These are phyloP conservation scores for Platalea minor DNA, from an alignment of 2,797 vertebrate species.

Conservation along the genomic window DNA sequence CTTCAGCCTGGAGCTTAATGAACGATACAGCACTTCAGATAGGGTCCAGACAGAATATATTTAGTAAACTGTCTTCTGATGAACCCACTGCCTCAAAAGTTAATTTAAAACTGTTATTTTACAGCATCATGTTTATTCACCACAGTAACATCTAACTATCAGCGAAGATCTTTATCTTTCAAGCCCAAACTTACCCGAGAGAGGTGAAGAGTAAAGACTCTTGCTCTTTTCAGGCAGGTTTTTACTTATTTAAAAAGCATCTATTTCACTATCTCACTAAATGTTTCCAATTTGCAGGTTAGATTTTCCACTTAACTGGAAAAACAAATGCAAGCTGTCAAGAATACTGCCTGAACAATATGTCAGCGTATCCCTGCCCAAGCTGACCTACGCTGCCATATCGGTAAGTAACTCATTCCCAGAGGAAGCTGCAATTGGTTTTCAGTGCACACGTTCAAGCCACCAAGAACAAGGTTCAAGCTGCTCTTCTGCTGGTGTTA, in stretches of 20 bases:
- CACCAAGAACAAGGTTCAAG: background rate
- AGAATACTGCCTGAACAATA: background rate
- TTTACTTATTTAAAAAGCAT: background rate
- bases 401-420: background rate
- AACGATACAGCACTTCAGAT: background rate
- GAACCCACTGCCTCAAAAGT: background rate
- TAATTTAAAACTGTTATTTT: background rate
- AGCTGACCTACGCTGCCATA: background rate
- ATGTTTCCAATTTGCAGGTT: background rate
- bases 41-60: background rate
- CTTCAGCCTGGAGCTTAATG: background rate
- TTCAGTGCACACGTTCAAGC: background rate
- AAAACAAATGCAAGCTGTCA: conserved; percentile 40
- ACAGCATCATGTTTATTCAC: background rate
- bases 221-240: background rate
- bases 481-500: background rate
- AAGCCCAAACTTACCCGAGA: background rate
- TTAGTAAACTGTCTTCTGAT: background rate
- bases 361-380: background rate
- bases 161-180: conserved; percentile 10
- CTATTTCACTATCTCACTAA: conserved; percentile 25
- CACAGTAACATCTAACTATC: background rate
- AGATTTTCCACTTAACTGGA: conserved; percentile 43
- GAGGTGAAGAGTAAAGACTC: background rate
- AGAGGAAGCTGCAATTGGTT: background rate